Percentiles rank a stretch among this genome's conserved stretches.
These are phyloP conservation scores for Bombus impatiens DNA, from an alignment of 1,140 invertebrate species.

Conservation along the genomic window DNA sequence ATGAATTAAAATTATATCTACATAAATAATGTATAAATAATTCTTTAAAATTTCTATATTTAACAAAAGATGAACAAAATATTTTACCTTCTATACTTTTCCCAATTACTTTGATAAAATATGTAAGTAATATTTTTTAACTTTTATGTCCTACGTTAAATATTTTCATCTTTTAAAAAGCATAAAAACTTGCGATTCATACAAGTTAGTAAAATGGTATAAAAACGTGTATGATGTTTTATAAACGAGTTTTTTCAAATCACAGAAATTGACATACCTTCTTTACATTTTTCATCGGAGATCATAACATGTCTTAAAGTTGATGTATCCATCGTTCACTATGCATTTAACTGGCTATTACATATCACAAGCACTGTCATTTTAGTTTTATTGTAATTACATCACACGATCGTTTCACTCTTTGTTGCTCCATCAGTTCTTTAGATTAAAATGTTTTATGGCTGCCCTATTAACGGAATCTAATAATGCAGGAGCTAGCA, in stretches of 20 bases:
- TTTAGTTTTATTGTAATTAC: constrained; percentile 16
- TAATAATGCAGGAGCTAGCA: constrained; percentile 11
- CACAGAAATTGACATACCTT: constrained; percentile 47
- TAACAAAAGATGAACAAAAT: not conserved
- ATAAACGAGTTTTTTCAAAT: not conserved
- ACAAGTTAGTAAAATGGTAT: not conserved
- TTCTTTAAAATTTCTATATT: not conserved
- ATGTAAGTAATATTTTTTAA: not conserved
- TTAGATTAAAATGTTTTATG: constrained; percentile 41
- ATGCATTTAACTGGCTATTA: constrained; percentile 2
- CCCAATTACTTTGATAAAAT: not conserved
- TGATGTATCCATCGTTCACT: constrained; percentile 54
- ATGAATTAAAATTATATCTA: not conserved
- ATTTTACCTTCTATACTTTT: not conserved
- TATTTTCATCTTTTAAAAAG: not conserved
- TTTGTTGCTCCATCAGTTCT: constrained; percentile 9
- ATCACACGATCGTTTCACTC: constrained; percentile 9
- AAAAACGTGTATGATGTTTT: not conserved
- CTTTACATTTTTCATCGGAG: constrained; percentile 51
- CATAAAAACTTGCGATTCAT: not conserved
- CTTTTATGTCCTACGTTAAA: not conserved
- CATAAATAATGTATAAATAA: not conserved
- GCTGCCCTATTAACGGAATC: constrained; percentile 49
- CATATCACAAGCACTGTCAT: constrained; percentile 10
- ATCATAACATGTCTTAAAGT: constrained; percentile 30